These are phyloP conservation scores for Chymomyza procnemis DNA, from an alignment of 2,888 invertebrate species.

Conservation along the genomic window DNA sequence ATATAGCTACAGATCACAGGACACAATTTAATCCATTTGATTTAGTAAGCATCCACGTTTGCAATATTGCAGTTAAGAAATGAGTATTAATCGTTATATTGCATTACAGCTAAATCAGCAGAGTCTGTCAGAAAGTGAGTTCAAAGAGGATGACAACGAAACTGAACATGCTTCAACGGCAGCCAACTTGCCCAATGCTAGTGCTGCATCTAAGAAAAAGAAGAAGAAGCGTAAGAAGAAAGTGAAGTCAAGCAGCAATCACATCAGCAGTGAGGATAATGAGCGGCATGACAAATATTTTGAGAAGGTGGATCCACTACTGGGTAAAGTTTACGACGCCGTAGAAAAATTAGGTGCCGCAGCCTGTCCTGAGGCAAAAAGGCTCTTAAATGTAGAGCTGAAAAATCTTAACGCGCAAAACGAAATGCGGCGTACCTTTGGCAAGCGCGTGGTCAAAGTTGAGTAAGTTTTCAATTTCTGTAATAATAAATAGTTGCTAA, in stretches of 20 bases:
- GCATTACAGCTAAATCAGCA: conserved; percentile 81
- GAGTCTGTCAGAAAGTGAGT: conserved; percentile 84
- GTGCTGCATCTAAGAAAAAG: conserved; percentile 82
- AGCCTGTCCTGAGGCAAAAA: conserved; percentile 80
- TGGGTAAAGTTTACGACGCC: conserved; percentile 70
- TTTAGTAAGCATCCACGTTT: conserved; percentile 81
- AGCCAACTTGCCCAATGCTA: conserved; percentile 77
- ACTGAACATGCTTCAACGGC: conserved; percentile 81
- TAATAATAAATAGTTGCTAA: not conserved
- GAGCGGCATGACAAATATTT: conserved; percentile 78
- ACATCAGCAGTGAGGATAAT: conserved; percentile 83
- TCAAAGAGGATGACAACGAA: conserved; percentile 84
- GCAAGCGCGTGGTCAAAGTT: conserved; percentile 86
- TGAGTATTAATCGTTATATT: not conserved
- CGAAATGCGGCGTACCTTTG: conserved; percentile 90
- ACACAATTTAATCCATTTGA: conserved; percentile 85
- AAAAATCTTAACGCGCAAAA: conserved; percentile 88
- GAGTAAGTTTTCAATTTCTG: conserved; percentile 77
- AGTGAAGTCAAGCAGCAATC: conserved; percentile 79
- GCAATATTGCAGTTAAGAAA: not conserved
- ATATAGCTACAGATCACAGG: conserved; percentile 80
- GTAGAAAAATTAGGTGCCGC: conserved; percentile 42
- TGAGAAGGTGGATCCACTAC: conserved; percentile 72
- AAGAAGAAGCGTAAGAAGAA: conserved; percentile 83
- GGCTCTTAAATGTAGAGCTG: conserved; percentile 83